phyloP scores from a whole-genome alignment of 2,113 vertebrate genomes.

The Aphyosemion australe region DNA sequence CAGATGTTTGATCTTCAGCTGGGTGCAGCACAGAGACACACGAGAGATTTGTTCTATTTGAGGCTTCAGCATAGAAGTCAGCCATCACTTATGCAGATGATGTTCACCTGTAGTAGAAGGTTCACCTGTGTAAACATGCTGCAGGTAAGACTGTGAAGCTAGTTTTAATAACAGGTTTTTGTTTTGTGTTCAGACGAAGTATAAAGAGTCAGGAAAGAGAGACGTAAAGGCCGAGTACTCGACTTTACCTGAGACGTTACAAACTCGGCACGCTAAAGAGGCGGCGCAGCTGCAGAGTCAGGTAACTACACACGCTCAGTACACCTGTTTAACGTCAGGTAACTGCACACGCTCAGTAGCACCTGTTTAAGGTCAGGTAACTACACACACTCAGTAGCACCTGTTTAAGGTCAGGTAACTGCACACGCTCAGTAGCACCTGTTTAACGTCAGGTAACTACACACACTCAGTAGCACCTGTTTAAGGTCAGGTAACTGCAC shows the following conservation, averaged over 20 bases:
- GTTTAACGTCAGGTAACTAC: too few relatives aligned
- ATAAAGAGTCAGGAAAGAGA: constrained; percentile 58
- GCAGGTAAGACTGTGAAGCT: not conserved
- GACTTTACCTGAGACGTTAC: constrained; percentile 55
- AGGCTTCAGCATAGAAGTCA: too few relatives aligned
- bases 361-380: too few relatives aligned
- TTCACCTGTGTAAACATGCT: not conserved
- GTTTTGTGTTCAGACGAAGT: constrained; percentile 50
- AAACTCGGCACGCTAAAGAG: constrained; percentile 51
- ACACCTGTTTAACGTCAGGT: too few relatives aligned
- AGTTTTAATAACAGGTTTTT: not conserved
- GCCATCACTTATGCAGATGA: constrained; percentile 11
- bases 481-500: too few relatives aligned
- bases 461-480: too few relatives aligned
- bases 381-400: too few relatives aligned
- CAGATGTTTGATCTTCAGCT: not conserved
- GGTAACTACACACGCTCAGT: constrained; percentile 49
- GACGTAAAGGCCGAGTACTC: constrained; percentile 49
- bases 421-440: too few relatives aligned
- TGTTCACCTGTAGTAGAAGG: not conserved
- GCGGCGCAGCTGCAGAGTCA: constrained; percentile 59
- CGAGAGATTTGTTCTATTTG: too few relatives aligned
- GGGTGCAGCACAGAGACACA: too few relatives aligned
- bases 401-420: too few relatives aligned
- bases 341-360: too few relatives aligned